Conservation (phyloP, 1,140 invertebrate species). For the Meloidogyne hapla region DNA sequence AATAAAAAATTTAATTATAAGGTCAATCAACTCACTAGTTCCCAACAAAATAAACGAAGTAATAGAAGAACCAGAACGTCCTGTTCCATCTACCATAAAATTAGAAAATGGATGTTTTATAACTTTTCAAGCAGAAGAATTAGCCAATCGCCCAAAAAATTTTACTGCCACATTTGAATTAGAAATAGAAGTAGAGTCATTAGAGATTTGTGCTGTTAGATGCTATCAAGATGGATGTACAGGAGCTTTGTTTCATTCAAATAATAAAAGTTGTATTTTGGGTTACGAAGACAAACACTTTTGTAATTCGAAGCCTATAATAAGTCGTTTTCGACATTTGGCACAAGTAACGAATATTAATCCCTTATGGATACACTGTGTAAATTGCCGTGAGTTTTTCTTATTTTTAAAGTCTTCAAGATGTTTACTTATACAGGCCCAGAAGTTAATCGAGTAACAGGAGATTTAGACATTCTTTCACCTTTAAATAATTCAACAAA, state of each 20-base stretch:
- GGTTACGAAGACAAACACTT: conserved; percentile 41
- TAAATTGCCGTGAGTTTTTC: conserved; percentile 37
- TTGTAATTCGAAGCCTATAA: conserved; percentile 30
- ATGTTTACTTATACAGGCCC: neutral
- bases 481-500: neutral
- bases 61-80: neutral
- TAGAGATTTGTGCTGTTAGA: conserved; percentile 36
- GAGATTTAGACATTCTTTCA: conserved; percentile 12
- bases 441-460: conserved; percentile 24
- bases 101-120: conserved; percentile 35
- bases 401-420: neutral
- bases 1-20: neutral
- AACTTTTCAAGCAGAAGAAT: conserved; percentile 40
- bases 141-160: conserved; percentile 35
- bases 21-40: conserved; percentile 1
- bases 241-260: conserved; percentile 31
- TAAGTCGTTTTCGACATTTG: conserved; percentile 21
- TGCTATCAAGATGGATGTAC: conserved; percentile 49
- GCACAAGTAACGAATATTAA: conserved; percentile 12
- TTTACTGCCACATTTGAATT: conserved; percentile 40
- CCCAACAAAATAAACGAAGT: conserved; percentile 9
- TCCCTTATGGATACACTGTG: conserved; percentile 41
- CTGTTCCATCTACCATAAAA: neutral
- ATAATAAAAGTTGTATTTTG: conserved; percentile 37
- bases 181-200: conserved; percentile 27